Conservation (phyloP, 2,888 invertebrate genomes). For the Linnaemya vulpina region DNA sequence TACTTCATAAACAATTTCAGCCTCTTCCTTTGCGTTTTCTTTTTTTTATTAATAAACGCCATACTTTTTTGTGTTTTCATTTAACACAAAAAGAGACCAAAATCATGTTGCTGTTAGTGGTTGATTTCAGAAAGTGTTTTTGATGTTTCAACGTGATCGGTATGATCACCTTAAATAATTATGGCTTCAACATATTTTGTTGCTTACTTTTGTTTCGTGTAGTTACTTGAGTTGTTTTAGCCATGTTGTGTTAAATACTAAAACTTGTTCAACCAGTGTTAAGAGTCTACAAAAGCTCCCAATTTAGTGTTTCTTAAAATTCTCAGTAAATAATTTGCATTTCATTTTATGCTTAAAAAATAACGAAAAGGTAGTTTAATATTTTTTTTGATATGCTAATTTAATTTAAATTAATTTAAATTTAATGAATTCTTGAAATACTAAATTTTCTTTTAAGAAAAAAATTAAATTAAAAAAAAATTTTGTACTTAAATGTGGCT, state of each 20-base stretch:
- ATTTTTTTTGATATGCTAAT: conserved; percentile 17
- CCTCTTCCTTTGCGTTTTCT: conserved; percentile 13
- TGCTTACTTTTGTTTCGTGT: neutral
- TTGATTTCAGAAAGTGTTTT: conserved; percentile 45
- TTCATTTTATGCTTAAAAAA: conserved; percentile 29
- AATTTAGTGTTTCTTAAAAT: conserved; percentile 43
- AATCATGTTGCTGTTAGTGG: conserved; percentile 32
- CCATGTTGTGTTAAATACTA: conserved; percentile 46
- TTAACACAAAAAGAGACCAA: neutral
- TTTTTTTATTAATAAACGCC: conserved; percentile 31
- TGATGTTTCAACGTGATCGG: conserved; percentile 37
- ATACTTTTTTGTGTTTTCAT: conserved; percentile 23
- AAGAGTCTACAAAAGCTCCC: neutral
- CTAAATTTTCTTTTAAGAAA: conserved; percentile 6
- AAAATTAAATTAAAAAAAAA: no score
- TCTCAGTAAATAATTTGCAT: conserved; percentile 63
- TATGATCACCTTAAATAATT: conserved; percentile 56
- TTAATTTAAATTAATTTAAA: conserved; percentile 48
- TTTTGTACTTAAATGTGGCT: conserved; percentile 34
- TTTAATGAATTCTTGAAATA: conserved; percentile 26
- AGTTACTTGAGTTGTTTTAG: conserved; percentile 18
- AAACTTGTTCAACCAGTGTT: conserved; percentile 51
- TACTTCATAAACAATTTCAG: conserved; percentile 38
- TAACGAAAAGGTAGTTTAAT: neutral
- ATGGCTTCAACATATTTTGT: conserved; percentile 34